These are phyloP conservation scores for Polylopha cassiicola DNA, from an alignment of 2,888 invertebrate species.

Conservation along the genomic window DNA sequence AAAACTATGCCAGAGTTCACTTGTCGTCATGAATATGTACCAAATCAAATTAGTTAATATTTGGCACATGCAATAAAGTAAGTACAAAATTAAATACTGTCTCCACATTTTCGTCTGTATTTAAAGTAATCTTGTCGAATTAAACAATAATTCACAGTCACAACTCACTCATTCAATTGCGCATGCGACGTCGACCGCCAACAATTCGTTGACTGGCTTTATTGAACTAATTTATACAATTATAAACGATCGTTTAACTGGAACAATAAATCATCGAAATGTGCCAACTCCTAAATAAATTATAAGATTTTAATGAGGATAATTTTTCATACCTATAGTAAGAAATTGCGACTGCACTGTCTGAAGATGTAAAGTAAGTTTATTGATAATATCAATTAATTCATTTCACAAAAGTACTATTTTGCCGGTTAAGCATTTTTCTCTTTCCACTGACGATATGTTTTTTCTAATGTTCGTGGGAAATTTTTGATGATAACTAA, in stretches of 20 bases:
- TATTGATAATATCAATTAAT: not conserved
- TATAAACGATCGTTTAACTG: conserved; percentile 25
- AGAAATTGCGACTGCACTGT: too few species aligned
- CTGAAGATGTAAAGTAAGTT: too few species aligned
- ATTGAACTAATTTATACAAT: conserved; percentile 39
- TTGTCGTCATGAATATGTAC: too few species aligned
- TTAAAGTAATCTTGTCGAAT: conserved; percentile 7
- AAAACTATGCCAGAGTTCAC: too few species aligned
- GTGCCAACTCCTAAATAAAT: conserved; percentile 28
- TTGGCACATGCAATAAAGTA: too few species aligned
- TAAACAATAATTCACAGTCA: conserved; percentile 1
- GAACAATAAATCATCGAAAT: conserved; percentile 38
- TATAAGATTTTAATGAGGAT: conserved; percentile 16
- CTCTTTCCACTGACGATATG: too few species aligned
- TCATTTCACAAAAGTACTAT: not conserved
- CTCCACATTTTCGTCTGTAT: conserved; percentile 20
- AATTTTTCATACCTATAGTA: too few species aligned
- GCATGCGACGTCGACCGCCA: conserved; percentile 18
- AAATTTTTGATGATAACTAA: too few species aligned
- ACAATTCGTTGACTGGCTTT: conserved; percentile 30
- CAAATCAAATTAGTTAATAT: too few species aligned
- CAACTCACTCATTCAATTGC: conserved; percentile 17
- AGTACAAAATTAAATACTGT: too few species aligned
- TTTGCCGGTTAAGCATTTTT: conserved; percentile 1
- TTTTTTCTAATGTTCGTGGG: too few species aligned